Percentiles rank a stretch among this genome's conserved stretches.
Conservation (phyloP, 2,888 invertebrate species). For the Oithona nana region DNA sequence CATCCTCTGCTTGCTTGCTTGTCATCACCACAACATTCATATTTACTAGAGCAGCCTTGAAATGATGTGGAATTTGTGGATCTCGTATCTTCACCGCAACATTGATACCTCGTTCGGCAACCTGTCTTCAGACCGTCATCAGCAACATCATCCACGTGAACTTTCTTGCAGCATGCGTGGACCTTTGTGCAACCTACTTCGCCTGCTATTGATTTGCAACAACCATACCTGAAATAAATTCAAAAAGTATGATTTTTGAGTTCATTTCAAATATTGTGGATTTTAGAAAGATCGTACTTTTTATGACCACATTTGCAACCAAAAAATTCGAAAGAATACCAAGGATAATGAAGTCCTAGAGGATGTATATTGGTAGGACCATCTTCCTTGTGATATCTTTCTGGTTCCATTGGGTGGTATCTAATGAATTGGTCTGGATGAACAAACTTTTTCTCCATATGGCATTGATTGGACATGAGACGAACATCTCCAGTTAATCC, state of each 20-base stretch:
- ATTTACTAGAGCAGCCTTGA: not conserved
- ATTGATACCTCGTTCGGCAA: not conserved
- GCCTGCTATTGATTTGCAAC: not conserved
- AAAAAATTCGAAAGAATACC: not conserved
- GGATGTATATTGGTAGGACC: not conserved
- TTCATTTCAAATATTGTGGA: too few relatives aligned
- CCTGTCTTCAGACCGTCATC: not conserved
- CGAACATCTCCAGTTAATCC: not conserved
- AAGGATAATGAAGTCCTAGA: not conserved
- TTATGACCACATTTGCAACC: not conserved
- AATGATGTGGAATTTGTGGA: too few relatives aligned
- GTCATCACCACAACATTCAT: not conserved
- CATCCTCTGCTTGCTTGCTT: not conserved
- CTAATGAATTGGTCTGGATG: constrained; percentile 6
- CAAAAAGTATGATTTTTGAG: too few relatives aligned
- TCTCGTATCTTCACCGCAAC: not conserved
- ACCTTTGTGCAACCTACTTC: not conserved
- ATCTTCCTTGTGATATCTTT: not conserved
- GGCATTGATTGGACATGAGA: constrained; percentile 11
- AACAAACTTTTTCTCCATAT: constrained; percentile 5
- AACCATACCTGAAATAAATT: too few relatives aligned
- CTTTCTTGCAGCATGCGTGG: not conserved
- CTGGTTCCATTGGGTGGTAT: constrained; percentile 7
- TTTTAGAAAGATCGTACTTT: too few relatives aligned
- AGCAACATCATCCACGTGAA: not conserved